Conservation (phyloP, 2,797 vertebrate genomes). For the Phoebastria nigripes region DNA sequence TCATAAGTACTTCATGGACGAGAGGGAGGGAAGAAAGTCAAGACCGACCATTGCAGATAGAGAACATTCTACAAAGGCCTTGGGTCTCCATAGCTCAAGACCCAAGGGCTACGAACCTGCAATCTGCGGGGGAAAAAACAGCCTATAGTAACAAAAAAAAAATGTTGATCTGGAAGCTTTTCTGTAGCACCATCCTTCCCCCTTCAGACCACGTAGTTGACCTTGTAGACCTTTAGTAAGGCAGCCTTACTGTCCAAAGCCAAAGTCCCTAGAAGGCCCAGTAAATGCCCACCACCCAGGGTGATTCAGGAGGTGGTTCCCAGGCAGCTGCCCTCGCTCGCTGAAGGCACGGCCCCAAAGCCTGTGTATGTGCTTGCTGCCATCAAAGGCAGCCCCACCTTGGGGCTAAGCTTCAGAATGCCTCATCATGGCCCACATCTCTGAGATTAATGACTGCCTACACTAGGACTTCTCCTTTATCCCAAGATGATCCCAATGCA, state of each 20-base stretch:
- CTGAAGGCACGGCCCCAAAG: not conserved
- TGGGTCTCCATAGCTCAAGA: not conserved
- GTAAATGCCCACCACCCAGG: not conserved
- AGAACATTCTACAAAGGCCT: not conserved
- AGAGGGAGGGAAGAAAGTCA: not conserved
- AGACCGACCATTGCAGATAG: fast-evolving
- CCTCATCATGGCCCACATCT: slow-evolving; percentile 33
- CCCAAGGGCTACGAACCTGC: not conserved
- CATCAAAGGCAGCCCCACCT: slow-evolving; percentile 52
- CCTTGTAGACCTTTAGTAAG: not conserved
- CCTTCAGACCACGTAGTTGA: fast-evolving
- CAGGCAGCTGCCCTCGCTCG: not conserved
- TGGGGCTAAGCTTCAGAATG: slow-evolving; percentile 35
- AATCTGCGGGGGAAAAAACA: not conserved
- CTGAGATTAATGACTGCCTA: slow-evolving; percentile 11
- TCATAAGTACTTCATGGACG: not conserved
- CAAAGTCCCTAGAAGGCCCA: not conserved
- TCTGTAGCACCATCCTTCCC: not conserved
- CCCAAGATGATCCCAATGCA: slow-evolving; percentile 50
- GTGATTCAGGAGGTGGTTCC: not conserved
- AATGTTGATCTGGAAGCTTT: not conserved
- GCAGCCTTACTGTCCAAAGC: not conserved
- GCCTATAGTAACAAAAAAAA: not conserved
- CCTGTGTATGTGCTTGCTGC: not conserved
- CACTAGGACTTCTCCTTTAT: slow-evolving; percentile 32